These are phyloP conservation scores for Ectemnius continuus DNA, from an alignment of 2,888 invertebrate species.

Conservation along the genomic window DNA sequence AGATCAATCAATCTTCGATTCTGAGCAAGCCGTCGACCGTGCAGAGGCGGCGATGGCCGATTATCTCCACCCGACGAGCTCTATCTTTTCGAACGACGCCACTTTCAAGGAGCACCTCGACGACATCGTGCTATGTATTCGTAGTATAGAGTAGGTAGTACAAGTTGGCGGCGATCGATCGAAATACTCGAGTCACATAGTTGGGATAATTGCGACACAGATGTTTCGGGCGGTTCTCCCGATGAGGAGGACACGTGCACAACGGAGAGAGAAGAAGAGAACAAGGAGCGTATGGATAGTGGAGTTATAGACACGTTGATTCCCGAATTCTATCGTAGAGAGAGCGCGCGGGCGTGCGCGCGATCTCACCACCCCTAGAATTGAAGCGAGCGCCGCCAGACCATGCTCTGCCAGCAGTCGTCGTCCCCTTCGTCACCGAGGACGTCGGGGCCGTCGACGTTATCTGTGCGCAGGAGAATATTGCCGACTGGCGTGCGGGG, in stretches of 20 bases:
- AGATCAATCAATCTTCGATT: constrained; percentile 2
- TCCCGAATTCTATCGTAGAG: constrained; percentile 44
- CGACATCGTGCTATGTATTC: no score
- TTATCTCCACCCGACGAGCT: background rate
- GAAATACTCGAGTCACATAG: constrained; percentile 33
- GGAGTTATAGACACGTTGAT: constrained; percentile 44
- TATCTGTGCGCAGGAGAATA: constrained; percentile 61
- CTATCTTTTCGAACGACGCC: background rate
- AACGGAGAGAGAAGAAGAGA: constrained; percentile 23
- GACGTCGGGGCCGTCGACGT: constrained; percentile 52
- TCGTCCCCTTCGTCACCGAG: constrained; percentile 29
- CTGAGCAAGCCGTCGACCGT: background rate
- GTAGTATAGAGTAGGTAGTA: background rate
- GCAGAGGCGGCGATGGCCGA: background rate
- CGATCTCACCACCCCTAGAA: constrained; percentile 36
- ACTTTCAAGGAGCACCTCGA: background rate
- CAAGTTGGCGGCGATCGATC: constrained; percentile 38
- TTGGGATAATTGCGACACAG: constrained; percentile 72
- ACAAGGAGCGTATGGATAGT: constrained; percentile 7
- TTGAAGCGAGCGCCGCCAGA: background rate
- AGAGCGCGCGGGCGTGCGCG: constrained; percentile 15
- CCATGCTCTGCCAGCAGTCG: background rate
- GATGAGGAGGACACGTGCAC: constrained; percentile 33
- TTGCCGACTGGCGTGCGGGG: constrained; percentile 43
- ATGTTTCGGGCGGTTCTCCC: constrained; percentile 64